Evolutionary conservation across 2,797 vertebrate genomes (phyloP).

Genomic region (Choloepus didactylus): DNA sequence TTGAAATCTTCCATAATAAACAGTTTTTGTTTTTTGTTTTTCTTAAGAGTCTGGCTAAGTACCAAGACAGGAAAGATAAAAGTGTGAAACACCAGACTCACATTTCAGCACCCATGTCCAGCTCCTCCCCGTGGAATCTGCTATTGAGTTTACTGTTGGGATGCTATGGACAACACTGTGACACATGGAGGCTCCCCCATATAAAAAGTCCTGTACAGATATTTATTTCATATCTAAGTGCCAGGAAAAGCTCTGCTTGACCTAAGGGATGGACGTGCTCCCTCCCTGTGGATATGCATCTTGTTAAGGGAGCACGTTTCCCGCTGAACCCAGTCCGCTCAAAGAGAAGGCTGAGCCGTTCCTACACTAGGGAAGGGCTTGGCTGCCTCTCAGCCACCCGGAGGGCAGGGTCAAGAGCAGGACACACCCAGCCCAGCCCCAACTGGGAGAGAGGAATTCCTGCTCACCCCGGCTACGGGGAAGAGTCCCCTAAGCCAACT

Average conservation of each 20-base stretch:
- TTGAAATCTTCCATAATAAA: constrained; percentile 33
- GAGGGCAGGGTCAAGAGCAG: not conserved
- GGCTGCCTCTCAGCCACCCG: not conserved
- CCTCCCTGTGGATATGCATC: not conserved
- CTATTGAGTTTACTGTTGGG: accelerated
- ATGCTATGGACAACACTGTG: accelerated
- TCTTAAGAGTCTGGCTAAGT: constrained; percentile 7
- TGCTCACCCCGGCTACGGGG: not conserved
- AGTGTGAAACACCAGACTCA: not conserved
- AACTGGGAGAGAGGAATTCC: not conserved
- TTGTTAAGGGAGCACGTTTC: not conserved
- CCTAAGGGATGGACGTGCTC: not conserved
- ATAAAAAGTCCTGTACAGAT: not conserved
- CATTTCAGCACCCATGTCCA: not conserved
- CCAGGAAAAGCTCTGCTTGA: not conserved
- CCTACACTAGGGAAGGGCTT: not conserved
- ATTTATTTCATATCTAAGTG: not conserved
- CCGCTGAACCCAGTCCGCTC: not conserved
- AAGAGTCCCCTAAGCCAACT: not conserved
- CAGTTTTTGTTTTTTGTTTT: not conserved
- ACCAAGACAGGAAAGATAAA: constrained; percentile 57
- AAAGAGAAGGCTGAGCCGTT: not conserved
- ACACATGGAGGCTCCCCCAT: accelerated
- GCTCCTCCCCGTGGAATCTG: not conserved
- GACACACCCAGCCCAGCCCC: not conserved